phyloP scores from a whole-genome alignment of 2,113 vertebrate species.

The Otus sunia region DNA sequence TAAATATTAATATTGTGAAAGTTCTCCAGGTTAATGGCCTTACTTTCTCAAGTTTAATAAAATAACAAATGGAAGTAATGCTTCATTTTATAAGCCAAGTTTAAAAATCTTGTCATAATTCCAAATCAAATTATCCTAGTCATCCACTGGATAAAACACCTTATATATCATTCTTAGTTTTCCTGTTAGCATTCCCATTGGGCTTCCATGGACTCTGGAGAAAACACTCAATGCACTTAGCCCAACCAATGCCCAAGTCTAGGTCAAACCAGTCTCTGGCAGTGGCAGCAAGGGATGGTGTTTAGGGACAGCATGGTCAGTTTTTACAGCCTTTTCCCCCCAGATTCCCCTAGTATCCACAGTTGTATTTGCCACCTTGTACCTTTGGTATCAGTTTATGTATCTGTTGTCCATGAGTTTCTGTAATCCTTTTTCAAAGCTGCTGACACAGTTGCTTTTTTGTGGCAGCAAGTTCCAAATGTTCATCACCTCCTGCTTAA shows the following conservation, averaged over 20 bases:
- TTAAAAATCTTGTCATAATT: not conserved
- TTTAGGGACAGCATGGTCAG: not conserved
- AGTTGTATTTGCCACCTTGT: not conserved
- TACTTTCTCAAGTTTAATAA: not conserved
- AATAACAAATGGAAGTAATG: not conserved
- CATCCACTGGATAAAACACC: not conserved
- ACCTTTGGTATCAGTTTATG: not conserved
- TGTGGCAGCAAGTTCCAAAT: not conserved
- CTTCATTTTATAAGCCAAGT: not conserved
- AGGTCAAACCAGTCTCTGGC: not conserved
- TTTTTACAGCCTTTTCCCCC: not conserved
- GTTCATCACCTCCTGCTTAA: not conserved
- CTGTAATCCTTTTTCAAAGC: not conserved
- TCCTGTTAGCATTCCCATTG: not conserved
- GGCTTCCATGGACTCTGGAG: not conserved
- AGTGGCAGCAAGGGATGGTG: not conserved
- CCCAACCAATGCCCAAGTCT: not conserved
- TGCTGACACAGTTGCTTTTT: not conserved
- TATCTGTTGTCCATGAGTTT: rapidly evolving
- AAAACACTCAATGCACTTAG: not conserved
- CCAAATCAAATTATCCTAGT: not conserved
- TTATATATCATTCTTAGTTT: not conserved
- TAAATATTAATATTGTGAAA: not conserved
- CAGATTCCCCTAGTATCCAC: not conserved
- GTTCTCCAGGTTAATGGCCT: not conserved